Evolutionary conservation across 1,140 invertebrate genomes (phyloP).

Genomic region (Hermatobates lingyangjiaoensis): DNA sequence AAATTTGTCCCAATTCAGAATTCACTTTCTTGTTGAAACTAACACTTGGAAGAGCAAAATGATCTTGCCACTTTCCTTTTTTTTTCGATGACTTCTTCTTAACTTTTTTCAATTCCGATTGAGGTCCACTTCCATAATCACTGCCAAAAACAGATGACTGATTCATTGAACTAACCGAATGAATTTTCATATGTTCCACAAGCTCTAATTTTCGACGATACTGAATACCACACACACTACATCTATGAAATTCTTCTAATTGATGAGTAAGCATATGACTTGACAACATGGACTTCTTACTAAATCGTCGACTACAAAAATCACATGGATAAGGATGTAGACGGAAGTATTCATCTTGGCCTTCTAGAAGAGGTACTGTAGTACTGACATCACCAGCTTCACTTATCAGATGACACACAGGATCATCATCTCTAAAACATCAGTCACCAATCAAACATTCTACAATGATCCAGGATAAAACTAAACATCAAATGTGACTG

Average conservation of each 20-base stretch:
- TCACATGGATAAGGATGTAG: conserved; percentile 67
- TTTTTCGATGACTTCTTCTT: background rate
- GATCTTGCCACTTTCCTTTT: background rate
- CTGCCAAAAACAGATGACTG: conserved; percentile 19
- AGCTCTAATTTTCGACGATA: conserved; percentile 57
- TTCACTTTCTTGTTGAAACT: background rate
- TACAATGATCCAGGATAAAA: too few relatives aligned
- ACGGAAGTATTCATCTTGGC: conserved; percentile 61
- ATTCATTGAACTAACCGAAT: conserved; percentile 42
- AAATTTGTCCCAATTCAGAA: background rate
- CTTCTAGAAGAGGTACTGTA: conserved; percentile 52
- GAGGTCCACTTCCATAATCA: background rate
- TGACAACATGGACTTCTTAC: conserved; percentile 61
- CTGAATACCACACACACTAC: conserved; percentile 55
- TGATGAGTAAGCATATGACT: conserved; percentile 70
- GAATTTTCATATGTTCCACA: conserved; percentile 62
- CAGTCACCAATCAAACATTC: too few relatives aligned
- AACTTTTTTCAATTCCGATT: background rate
- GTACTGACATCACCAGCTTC: too few relatives aligned
- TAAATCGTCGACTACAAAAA: conserved; percentile 59
- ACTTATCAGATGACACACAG: conserved; percentile 5
- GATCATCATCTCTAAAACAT: too few relatives aligned
- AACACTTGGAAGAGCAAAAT: background rate
- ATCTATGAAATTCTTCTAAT: conserved; percentile 52
- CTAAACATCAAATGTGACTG: too few relatives aligned